A percentile compares a stretch with the other conserved stretches of the same genome.
Conservation (phyloP, 1,140 invertebrate species). For the Battus philenor region DNA sequence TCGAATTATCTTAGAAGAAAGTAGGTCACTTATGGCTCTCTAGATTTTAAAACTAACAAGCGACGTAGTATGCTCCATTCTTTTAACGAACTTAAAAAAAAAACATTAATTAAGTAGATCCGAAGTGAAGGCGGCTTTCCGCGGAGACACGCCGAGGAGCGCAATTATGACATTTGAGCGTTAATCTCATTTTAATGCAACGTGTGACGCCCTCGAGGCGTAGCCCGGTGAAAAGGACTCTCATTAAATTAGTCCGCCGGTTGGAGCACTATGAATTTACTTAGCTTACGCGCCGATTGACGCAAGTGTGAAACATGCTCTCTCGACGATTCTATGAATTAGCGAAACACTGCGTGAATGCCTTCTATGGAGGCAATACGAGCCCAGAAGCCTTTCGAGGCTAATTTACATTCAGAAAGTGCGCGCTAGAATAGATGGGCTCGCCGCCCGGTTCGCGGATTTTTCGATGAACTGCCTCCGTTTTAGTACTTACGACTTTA, state of each 20-base stretch:
- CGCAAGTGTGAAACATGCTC: conserved; percentile 67
- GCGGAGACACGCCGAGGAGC: conserved; percentile 33
- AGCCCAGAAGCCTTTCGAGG: conserved; percentile 42
- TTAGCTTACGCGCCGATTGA: conserved; percentile 64
- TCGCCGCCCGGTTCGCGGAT: conserved; percentile 19
- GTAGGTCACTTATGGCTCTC: conserved; percentile 1
- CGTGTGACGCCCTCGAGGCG: conserved; percentile 45
- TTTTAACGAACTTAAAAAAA: conserved; percentile 7
- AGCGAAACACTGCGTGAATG: conserved; percentile 64
- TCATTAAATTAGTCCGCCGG: conserved; percentile 70
- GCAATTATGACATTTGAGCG: conserved; percentile 67
- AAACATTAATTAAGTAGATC: conserved; percentile 44
- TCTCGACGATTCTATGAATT: conserved; percentile 61
- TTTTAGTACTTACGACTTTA: conserved; percentile 6
- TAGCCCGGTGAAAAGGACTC: conserved; percentile 58
- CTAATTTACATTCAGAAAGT: conserved; percentile 41
- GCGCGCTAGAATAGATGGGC: conserved; percentile 10
- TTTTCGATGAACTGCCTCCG: conserved; percentile 14
- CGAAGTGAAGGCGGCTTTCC: conserved; percentile 26
- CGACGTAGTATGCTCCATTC: neutral
- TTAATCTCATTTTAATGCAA: conserved; percentile 64
- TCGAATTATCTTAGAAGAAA: conserved; percentile 1
- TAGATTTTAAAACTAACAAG: conserved; percentile 6
- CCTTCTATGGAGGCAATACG: conserved; percentile 61
- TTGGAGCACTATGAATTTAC: conserved; percentile 65